Percentiles rank a stretch among this genome's conserved stretches.
Evolutionary conservation across 2,113 vertebrate genomes (phyloP).

Genomic region (Ageneiosus marmoratus): DNA sequence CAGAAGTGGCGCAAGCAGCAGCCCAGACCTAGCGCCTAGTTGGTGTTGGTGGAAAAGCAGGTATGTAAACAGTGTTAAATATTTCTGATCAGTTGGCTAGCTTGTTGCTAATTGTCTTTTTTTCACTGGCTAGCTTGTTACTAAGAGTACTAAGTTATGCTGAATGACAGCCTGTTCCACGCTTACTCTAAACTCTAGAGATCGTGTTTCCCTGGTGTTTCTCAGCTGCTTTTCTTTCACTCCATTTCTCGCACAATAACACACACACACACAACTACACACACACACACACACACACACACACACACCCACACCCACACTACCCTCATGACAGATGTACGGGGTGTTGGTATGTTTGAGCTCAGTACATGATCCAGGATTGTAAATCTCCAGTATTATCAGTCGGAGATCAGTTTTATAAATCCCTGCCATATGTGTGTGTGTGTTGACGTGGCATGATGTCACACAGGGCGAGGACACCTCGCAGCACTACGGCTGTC

Average conservation of each 20-base stretch:
- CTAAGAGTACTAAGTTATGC: too few species aligned
- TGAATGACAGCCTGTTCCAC: too few species aligned
- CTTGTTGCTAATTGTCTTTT: too few species aligned
- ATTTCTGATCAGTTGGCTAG: too few species aligned
- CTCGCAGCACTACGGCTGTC: neutral
- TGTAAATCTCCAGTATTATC: neutral
- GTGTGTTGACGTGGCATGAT: constrained; percentile 10
- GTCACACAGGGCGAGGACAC: neutral
- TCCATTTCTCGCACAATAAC: neutral
- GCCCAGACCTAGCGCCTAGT: too few species aligned
- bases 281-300: constrained; percentile 1
- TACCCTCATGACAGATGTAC: neutral
- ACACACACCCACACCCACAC: neutral
- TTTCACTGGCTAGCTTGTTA: too few species aligned
- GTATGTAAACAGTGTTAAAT: too few species aligned
- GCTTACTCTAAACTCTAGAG: too few species aligned
- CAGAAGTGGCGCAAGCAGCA: too few species aligned
- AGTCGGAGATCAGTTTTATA: neutral
- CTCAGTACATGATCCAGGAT: neutral
- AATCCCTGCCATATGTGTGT: neutral
- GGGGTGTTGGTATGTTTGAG: neutral
- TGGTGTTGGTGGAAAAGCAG: too few species aligned
- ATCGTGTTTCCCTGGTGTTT: neutral
- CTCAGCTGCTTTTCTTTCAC: neutral
- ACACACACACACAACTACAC: neutral